phyloP scores from a whole-genome alignment of 1,140 invertebrate genomes.

The Lepidurus apus region DNA sequence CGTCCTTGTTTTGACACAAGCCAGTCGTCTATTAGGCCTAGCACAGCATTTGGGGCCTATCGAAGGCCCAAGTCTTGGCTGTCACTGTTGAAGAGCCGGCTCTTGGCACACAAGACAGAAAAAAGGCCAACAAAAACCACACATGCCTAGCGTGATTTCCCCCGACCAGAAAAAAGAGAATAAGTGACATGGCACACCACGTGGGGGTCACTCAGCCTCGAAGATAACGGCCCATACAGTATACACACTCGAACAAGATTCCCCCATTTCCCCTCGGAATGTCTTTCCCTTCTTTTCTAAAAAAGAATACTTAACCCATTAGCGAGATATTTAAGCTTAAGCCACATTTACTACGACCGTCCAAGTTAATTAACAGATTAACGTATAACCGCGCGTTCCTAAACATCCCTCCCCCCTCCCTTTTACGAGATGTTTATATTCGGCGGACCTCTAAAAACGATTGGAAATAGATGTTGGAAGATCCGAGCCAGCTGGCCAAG shows the following conservation, averaged over 20 bases:
- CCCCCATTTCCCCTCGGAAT: background rate
- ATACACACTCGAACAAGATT: background rate
- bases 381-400: background rate
- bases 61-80: background rate
- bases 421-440: background rate
- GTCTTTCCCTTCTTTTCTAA: background rate
- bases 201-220: constrained; percentile 16
- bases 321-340: background rate
- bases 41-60: constrained; percentile 2
- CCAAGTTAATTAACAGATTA: constrained; percentile 15
- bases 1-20: constrained; percentile 9
- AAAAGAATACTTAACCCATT: constrained; percentile 4
- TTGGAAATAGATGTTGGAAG: background rate
- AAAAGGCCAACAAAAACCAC: constrained; percentile 1
- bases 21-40: background rate
- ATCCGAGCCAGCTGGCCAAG: constrained; percentile 13
- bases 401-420: background rate
- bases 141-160: constrained; percentile 9
- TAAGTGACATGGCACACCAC: constrained; percentile 17
- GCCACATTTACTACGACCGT: background rate
- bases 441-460: background rate
- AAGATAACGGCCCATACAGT: background rate
- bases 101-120: constrained; percentile 16
- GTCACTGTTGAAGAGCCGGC: constrained; percentile 17
- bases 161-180: background rate